A percentile compares a stretch with the other conserved stretches of the same genome.
Evolutionary conservation across 2,113 vertebrate genomes (phyloP).

Genomic region (Gallinago media): DNA sequence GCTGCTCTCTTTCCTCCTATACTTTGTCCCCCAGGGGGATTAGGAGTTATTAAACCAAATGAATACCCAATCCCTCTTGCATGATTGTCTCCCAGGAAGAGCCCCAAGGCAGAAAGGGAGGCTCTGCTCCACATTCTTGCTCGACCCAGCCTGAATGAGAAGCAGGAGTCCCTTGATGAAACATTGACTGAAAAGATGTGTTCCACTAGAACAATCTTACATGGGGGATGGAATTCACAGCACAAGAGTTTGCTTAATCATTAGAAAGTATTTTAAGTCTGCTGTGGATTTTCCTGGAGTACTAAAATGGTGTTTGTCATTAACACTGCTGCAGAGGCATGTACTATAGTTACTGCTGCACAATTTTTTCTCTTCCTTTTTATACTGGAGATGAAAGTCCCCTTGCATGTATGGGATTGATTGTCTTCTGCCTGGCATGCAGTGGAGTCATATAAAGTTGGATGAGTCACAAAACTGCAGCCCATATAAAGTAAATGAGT

Average conservation of each 20-base stretch:
- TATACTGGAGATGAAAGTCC: neutral
- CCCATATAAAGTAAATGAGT: neutral
- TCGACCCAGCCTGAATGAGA: neutral
- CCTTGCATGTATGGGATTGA: neutral
- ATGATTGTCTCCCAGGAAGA: neutral
- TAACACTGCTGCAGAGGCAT: neutral
- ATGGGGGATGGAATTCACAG: neutral
- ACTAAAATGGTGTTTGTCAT: neutral
- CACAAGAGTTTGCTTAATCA: neutral
- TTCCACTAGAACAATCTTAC: neutral
- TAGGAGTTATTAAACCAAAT: constrained; percentile 23
- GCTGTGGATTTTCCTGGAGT: neutral
- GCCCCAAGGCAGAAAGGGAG: neutral
- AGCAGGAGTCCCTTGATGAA: neutral
- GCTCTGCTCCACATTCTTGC: neutral
- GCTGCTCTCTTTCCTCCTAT: constrained; percentile 9
- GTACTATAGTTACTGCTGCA: neutral
- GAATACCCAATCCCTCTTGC: neutral
- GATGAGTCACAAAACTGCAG: neutral
- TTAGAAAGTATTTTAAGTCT: neutral
- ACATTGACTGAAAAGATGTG: neutral
- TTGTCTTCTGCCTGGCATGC: neutral
- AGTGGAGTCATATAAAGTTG: neutral
- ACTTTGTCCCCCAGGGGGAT: neutral
- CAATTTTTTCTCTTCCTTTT: neutral